Conservation (phyloP, 2,113 vertebrate genomes). For the Nyctibius bracteatus region DNA sequence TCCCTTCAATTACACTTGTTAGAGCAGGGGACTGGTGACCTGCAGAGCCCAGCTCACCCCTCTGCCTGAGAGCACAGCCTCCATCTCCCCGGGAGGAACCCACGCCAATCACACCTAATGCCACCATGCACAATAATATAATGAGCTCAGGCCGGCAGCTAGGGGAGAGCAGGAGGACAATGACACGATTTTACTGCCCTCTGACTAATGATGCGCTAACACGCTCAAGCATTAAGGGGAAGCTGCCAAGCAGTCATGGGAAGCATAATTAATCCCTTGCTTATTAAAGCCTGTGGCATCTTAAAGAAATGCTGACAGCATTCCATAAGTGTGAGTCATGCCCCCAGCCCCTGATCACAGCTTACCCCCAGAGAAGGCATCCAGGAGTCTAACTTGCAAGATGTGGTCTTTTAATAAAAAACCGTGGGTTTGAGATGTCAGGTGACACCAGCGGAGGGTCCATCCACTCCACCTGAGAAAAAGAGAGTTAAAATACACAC, state of each 20-base stretch:
- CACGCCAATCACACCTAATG: background rate
- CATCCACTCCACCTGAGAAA: background rate
- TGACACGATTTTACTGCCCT: background rate
- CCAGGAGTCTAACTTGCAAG: background rate
- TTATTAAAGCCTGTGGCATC: background rate
- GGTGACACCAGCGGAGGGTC: background rate
- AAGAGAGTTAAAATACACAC: background rate
- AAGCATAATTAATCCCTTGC: conserved; percentile 13
- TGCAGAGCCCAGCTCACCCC: background rate
- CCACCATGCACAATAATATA: background rate
- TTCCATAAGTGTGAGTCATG: background rate
- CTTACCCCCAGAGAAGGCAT: background rate
- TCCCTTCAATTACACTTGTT: background rate
- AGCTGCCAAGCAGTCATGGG: background rate
- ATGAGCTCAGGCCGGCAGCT: background rate
- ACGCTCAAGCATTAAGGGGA: background rate
- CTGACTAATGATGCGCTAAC: background rate
- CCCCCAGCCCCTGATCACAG: background rate
- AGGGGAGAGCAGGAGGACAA: background rate
- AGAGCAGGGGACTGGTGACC: background rate
- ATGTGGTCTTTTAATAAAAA: background rate
- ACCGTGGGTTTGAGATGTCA: background rate
- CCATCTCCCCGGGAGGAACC: background rate
- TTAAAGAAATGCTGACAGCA: background rate
- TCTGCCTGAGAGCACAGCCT: background rate